phyloP scores from a whole-genome alignment of 2,888 invertebrate species.

The Eretmocerus hayati region DNA sequence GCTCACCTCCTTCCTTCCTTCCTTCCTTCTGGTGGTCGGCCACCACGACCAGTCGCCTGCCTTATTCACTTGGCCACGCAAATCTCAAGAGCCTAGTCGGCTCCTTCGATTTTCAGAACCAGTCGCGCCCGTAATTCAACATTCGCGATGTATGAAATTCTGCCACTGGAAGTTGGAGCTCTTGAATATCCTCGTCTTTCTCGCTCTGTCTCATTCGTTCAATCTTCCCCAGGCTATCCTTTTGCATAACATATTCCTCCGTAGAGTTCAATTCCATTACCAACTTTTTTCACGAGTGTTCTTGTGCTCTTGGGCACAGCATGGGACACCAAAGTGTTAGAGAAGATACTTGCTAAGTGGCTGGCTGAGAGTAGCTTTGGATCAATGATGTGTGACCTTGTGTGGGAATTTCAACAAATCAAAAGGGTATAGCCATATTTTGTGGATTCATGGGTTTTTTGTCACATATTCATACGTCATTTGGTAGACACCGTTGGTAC shows the following conservation, averaged over 20 bases:
- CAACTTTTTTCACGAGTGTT: not conserved
- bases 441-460: too few relatives aligned
- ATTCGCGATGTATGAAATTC: conserved; percentile 20
- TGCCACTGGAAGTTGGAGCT: too few relatives aligned
- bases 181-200: too few relatives aligned
- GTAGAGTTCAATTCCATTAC: conserved; percentile 17
- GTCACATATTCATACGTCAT: too few relatives aligned
- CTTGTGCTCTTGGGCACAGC: too few relatives aligned
- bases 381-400: too few relatives aligned
- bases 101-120: conserved; percentile 36
- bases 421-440: too few relatives aligned
- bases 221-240: not conserved
- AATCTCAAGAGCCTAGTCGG: conserved; percentile 23
- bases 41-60: too few relatives aligned
- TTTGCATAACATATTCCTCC: conserved; percentile 15
- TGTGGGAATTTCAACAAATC: too few relatives aligned
- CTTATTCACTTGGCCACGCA: too few relatives aligned
- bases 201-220: not conserved
- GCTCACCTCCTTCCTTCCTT: conserved; percentile 1
- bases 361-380: too few relatives aligned
- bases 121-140: conserved; percentile 24
- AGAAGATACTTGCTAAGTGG: not conserved
- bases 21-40: conserved; percentile 6
- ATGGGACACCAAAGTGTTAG: not conserved
- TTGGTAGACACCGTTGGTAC: too few relatives aligned